These are phyloP conservation scores for Ylistrum balloti DNA, from an alignment of 1,140 invertebrate genomes.

Conservation along the genomic window DNA sequence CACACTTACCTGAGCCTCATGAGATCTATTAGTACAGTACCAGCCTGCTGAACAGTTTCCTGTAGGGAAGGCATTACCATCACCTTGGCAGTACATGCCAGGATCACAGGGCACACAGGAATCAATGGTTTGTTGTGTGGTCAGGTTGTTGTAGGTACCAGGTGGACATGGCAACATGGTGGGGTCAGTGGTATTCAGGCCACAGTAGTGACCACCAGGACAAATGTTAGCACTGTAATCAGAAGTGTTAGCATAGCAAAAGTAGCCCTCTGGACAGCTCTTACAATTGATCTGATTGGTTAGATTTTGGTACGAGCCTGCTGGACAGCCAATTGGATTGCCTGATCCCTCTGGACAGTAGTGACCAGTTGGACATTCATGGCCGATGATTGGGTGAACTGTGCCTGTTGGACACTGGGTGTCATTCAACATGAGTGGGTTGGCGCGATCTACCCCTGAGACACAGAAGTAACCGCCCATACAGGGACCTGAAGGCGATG, in stretches of 20 bases:
- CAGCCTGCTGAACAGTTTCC: slow-evolving; percentile 77
- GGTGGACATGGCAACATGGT: slow-evolving; percentile 74
- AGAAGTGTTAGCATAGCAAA: slow-evolving; percentile 76
- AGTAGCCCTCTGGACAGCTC: slow-evolving; percentile 77
- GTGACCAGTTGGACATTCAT: slow-evolving; percentile 78
- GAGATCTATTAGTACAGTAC: slow-evolving; percentile 78
- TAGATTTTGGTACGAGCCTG: slow-evolving; percentile 78
- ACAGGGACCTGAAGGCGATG: slow-evolving; percentile 74
- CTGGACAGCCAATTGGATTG: slow-evolving; percentile 77
- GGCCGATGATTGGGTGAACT: slow-evolving; percentile 78
- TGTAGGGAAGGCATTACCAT: slow-evolving; percentile 75
- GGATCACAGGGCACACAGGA: slow-evolving; percentile 73
- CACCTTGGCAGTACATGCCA: slow-evolving; percentile 78
- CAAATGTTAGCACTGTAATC: slow-evolving; percentile 75
- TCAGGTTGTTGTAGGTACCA: slow-evolving; percentile 77
- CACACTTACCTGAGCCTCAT: slow-evolving; percentile 67
- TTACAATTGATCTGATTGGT: slow-evolving; percentile 76
- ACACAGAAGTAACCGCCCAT: slow-evolving; percentile 76
- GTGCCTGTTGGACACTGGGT: slow-evolving; percentile 76
- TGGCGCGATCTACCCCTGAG: slow-evolving; percentile 74
- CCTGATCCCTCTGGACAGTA: slow-evolving; percentile 78
- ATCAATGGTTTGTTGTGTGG: slow-evolving; percentile 64
- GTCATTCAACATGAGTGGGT: slow-evolving; percentile 77
- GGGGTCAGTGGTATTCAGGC: slow-evolving; percentile 73
- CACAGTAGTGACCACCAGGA: slow-evolving; percentile 79